phyloP scores from a whole-genome alignment of 2,797 vertebrate genomes.

The Sus cebifrons region DNA sequence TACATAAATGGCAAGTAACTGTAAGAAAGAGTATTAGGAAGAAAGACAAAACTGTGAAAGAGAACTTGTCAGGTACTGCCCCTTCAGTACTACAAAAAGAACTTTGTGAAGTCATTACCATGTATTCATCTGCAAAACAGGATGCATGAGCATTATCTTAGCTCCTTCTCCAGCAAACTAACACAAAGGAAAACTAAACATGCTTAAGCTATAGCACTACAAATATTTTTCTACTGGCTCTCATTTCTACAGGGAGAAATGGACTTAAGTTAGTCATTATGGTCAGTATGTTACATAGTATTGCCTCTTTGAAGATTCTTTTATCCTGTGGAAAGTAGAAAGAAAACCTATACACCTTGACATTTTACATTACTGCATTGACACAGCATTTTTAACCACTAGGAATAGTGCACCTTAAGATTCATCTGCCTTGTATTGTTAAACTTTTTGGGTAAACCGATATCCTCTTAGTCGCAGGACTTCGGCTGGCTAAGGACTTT shows the following conservation, averaged over 20 bases:
- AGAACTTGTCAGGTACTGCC: neutral
- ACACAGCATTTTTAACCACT: constrained; percentile 76
- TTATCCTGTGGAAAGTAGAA: constrained; percentile 81
- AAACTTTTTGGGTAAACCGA: constrained; percentile 75
- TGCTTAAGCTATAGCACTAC: constrained; percentile 84
- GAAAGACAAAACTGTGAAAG: neutral
- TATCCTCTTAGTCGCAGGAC: constrained; percentile 47
- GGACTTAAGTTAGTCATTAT: constrained; percentile 49
- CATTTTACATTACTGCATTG: constrained; percentile 85
- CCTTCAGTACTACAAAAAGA: constrained; percentile 28
- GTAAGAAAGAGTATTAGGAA: constrained; percentile 51
- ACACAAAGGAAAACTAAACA: constrained; percentile 85
- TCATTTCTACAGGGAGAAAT: constrained; percentile 81
- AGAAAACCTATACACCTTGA: constrained; percentile 83
- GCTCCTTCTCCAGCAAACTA: constrained; percentile 75
- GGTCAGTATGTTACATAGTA: constrained; percentile 59
- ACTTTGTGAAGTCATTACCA: neutral
- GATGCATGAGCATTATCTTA: constrained; percentile 36
- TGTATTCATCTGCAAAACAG: constrained; percentile 51
- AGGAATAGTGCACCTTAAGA: constrained; percentile 8
- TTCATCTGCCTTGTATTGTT: constrained; percentile 42
- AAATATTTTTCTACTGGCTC: constrained; percentile 67
- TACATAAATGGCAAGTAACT: neutral
- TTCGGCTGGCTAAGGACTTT: constrained; percentile 77
- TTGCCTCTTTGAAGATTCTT: constrained; percentile 85